Conservation (phyloP, 1,140 invertebrate species). For the Platorchestia sp. region DNA sequence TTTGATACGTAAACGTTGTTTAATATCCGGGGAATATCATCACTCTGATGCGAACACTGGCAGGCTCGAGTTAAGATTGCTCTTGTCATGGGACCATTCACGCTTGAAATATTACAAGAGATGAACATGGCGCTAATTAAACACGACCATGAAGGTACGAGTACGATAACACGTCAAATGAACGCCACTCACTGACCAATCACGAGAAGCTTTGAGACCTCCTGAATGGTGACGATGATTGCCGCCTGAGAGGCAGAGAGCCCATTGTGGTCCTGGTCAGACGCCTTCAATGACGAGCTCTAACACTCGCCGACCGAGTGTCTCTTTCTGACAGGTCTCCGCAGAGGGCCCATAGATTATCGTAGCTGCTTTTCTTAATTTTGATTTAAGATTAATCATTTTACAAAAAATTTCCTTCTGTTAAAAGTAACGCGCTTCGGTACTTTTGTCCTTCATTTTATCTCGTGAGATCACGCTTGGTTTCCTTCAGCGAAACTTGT, state of each 20-base stretch:
- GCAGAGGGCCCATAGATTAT: not conserved
- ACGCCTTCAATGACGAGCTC: not conserved
- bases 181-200: not conserved
- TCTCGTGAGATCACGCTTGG: not conserved
- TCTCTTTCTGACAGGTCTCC: not conserved
- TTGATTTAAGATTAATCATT: not conserved
- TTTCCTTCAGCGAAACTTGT: not conserved
- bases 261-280: not conserved
- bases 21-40: not conserved
- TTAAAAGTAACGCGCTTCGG: not conserved
- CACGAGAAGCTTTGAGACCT: not conserved
- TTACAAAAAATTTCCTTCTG: not conserved
- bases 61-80: not conserved
- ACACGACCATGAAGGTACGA: too few species aligned
- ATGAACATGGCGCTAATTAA: not conserved
- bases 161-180: not conserved
- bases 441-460: not conserved
- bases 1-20: not conserved
- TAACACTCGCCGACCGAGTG: not conserved
- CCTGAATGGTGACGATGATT: slow-evolving; percentile 5
- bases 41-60: not conserved
- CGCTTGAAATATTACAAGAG: not conserved
- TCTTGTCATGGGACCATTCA: not conserved
- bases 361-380: not conserved
- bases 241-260: not conserved